phyloP scores from a whole-genome alignment of 2,797 vertebrate species.

The Sebastes vulpes region DNA sequence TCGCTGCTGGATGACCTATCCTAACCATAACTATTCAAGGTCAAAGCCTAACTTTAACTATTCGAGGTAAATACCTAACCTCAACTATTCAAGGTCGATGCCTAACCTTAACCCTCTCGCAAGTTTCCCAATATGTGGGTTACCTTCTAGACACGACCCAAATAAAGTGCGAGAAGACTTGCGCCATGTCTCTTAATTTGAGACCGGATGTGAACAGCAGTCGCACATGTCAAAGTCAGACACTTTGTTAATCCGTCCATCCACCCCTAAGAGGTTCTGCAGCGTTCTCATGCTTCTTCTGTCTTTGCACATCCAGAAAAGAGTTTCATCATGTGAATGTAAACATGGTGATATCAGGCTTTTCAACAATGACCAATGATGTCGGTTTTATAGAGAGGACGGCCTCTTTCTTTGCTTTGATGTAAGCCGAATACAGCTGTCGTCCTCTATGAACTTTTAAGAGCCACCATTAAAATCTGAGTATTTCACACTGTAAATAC shows the following conservation, averaged over 20 bases:
- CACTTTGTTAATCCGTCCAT: not conserved
- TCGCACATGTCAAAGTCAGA: not conserved
- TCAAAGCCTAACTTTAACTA: no score
- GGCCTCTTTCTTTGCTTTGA: not conserved
- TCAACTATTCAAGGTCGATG: fast-evolving
- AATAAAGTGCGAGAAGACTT: not conserved
- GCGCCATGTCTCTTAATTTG: not conserved
- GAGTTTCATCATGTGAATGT: not conserved
- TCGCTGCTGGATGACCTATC: no score
- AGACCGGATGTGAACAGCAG: not conserved
- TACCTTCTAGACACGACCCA: no score
- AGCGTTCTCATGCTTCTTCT: not conserved
- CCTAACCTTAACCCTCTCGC: no score
- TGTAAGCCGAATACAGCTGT: not conserved
- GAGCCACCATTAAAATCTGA: not conserved
- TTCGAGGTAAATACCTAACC: fast-evolving
- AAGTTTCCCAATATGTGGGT: no score
- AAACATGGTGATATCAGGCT: not conserved
- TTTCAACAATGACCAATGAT: not conserved
- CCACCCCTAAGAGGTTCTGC: not conserved
- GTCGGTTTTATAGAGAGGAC: not conserved
- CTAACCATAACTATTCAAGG: no score
- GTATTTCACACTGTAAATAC: not conserved
- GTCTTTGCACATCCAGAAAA: not conserved
- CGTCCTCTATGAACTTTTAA: not conserved